These are phyloP conservation scores for Sminthurides aquaticus DNA, from an alignment of 2,888 invertebrate species.

Conservation along the genomic window DNA sequence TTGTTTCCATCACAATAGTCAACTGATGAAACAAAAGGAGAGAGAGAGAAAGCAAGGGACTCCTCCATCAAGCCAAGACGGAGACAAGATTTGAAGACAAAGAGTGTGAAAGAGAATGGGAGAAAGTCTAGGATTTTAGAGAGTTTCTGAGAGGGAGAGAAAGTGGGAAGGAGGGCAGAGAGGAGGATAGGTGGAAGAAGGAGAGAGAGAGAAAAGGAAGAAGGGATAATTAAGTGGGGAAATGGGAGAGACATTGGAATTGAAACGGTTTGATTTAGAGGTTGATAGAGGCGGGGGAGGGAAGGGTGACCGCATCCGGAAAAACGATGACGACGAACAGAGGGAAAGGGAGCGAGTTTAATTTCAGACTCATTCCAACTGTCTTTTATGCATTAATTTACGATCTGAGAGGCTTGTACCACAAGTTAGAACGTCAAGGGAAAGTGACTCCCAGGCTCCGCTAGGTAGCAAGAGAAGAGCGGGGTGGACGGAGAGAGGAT, in stretches of 20 bases:
- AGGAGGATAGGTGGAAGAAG: too few species aligned
- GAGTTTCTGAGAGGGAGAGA: too few species aligned
- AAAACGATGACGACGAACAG: too few species aligned
- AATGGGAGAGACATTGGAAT: background rate
- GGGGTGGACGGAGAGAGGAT: too few species aligned
- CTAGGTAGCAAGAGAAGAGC: too few species aligned
- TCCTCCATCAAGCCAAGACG: too few species aligned
- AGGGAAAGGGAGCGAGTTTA: background rate
- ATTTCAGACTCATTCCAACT: conserved; percentile 6
- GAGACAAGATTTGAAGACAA: too few species aligned
- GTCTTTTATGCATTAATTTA: conserved; percentile 18
- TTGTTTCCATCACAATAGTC: background rate
- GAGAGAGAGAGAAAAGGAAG: background rate
- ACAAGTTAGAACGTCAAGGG: background rate
- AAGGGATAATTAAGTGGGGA: background rate
- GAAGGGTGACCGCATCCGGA: background rate
- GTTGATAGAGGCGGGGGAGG: conserved; percentile 1
- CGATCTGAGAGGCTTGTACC: conserved; percentile 7
- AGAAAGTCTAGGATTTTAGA: too few species aligned
- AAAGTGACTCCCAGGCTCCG: too few species aligned
- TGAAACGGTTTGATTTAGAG: background rate
- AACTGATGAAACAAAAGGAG: conserved; percentile 1
- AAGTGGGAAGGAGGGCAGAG: background rate
- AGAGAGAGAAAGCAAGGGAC: background rate
- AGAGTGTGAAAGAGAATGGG: too few species aligned